Conservation (phyloP, 2,888 invertebrate genomes). For the Euclidia mi region DNA sequence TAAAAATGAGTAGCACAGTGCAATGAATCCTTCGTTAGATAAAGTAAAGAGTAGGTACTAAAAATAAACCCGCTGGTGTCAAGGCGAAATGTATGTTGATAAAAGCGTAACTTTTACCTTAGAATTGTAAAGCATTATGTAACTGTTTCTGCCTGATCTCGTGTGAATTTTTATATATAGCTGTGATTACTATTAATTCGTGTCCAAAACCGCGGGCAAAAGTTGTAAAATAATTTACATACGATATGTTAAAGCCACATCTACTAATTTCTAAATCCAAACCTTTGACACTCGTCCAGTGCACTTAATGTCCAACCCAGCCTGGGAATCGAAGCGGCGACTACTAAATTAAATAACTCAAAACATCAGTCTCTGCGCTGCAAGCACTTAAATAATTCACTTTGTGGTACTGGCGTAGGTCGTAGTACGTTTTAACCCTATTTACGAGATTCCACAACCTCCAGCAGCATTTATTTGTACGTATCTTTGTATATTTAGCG, state of each 20-base stretch:
- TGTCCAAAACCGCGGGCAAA: too few relatives aligned
- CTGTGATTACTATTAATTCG: too few relatives aligned
- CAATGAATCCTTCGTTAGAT: too few relatives aligned
- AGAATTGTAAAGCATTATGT: too few relatives aligned
- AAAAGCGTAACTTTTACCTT: too few relatives aligned
- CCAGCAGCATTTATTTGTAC: slow-evolving; percentile 18
- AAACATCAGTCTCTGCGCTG: slow-evolving; percentile 58
- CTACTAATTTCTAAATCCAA: not conserved
- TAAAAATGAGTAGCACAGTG: too few relatives aligned
- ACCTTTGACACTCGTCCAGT: slow-evolving; percentile 25
- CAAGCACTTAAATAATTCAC: slow-evolving; percentile 63
- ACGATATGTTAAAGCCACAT: slow-evolving; percentile 15
- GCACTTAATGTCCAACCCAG: slow-evolving; percentile 51
- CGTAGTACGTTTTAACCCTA: slow-evolving; percentile 43
- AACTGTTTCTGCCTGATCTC: too few relatives aligned
- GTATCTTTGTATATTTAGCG: slow-evolving; percentile 15
- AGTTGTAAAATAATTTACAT: too few relatives aligned
- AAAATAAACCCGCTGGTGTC: too few relatives aligned
- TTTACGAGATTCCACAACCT: slow-evolving; percentile 40
- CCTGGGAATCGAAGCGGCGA: slow-evolving; percentile 61
- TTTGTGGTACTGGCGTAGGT: slow-evolving; percentile 43
- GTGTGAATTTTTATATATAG: too few relatives aligned
- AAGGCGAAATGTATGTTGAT: too few relatives aligned
- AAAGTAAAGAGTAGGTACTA: too few relatives aligned
- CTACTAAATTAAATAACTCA: slow-evolving; percentile 68